A percentile compares a stretch with the other conserved stretches of the same genome.
Conservation (phyloP, 2,797 vertebrate genomes). For the Austrolebias charrua region DNA sequence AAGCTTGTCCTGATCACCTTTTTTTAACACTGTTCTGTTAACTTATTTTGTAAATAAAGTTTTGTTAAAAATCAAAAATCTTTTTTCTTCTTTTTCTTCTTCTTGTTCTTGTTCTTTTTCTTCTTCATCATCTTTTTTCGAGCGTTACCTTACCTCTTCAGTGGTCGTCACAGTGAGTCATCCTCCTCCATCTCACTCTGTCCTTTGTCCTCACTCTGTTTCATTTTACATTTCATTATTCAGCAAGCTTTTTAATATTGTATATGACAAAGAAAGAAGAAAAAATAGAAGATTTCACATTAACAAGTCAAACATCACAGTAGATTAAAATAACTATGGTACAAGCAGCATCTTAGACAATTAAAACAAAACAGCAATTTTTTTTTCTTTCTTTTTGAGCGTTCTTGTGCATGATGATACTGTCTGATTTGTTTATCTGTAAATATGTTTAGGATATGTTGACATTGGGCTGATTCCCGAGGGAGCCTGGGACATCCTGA, state of each 20-base stretch:
- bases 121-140: too few relatives aligned
- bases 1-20: too few relatives aligned
- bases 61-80: too few relatives aligned
- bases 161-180: too few relatives aligned
- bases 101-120: too few relatives aligned
- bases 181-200: too few relatives aligned
- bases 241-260: not conserved
- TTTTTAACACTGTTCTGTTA: too few relatives aligned
- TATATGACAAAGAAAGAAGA: not conserved
- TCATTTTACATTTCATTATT: not conserved
- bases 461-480: slow-evolving; percentile 94
- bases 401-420: not conserved
- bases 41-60: too few relatives aligned
- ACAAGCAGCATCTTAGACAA: not conserved
- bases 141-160: too few relatives aligned
- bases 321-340: too few relatives aligned
- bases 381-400: not conserved
- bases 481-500: slow-evolving; percentile 88
- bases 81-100: too few relatives aligned
- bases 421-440: not conserved
- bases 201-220: not conserved
- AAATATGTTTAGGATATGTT: slow-evolving; percentile 84
- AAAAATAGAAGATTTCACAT: not conserved
- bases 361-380: not conserved
- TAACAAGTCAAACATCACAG: too few relatives aligned